Conservation (phyloP, 2,113 vertebrate species). For the Nesogale talazaci region DNA sequence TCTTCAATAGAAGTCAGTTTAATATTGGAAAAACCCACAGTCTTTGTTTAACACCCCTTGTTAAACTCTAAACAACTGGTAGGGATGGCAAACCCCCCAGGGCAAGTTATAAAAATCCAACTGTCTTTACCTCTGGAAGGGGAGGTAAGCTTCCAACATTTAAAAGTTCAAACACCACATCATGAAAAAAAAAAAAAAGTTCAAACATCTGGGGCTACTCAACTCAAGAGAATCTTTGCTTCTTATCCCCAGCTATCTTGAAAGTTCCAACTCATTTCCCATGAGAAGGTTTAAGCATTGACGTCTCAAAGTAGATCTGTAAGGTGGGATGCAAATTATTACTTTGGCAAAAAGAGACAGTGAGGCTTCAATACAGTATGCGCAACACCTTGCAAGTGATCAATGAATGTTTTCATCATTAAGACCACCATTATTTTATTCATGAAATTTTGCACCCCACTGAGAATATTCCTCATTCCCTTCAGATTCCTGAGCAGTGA, state of each 20-base stretch:
- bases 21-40: no score
- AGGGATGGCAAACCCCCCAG: no score
- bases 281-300: neutral
- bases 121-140: no score
- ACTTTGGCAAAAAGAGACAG: neutral
- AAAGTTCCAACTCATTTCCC: neutral
- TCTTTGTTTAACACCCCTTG: no score
- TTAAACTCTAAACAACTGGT: no score
- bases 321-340: neutral
- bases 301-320: neutral
- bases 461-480: neutral
- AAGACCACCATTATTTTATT: neutral
- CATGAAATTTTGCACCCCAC: neutral
- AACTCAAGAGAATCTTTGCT: neutral
- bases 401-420: neutral
- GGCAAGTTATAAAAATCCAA: no score
- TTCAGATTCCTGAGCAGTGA: slow-evolving; percentile 2
- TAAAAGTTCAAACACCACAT: no score
- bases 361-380: neutral
- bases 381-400: neutral
- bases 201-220: neutral
- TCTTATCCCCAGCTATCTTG: neutral
- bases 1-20: no score
- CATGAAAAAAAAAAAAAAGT: no score
- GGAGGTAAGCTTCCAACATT: no score